A percentile compares a stretch with the other conserved stretches of the same genome.
These are phyloP conservation scores for Chelon labrosus DNA, from an alignment of 2,797 vertebrate species.

Conservation along the genomic window DNA sequence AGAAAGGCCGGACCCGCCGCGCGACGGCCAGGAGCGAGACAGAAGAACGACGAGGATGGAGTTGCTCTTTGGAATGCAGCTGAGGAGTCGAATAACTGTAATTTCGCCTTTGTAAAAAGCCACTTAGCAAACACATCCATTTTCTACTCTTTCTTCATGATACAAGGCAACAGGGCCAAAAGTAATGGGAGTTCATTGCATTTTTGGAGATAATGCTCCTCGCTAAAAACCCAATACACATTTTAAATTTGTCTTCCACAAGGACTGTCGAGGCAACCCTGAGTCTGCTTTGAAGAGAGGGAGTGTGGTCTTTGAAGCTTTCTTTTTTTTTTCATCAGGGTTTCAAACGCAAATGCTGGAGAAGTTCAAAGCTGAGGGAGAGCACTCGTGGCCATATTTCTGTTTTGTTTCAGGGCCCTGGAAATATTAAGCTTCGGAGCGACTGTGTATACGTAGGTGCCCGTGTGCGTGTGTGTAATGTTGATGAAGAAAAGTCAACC, in stretches of 20 bases:
- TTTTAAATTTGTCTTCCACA: slow-evolving; percentile 75
- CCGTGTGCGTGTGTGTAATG: slow-evolving; percentile 26
- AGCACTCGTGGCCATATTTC: slow-evolving; percentile 77
- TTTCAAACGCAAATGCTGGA: slow-evolving; percentile 80
- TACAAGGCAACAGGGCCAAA: slow-evolving; percentile 62
- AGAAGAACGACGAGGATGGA: slow-evolving; percentile 8
- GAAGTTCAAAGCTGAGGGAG: slow-evolving; percentile 83
- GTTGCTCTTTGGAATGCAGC: slow-evolving; percentile 50
- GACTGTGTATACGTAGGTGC: background rate
- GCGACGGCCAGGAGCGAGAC: slow-evolving; percentile 16
- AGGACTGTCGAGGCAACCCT: slow-evolving; percentile 75
- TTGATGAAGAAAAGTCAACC: slow-evolving; percentile 56
- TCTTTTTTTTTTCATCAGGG: slow-evolving; percentile 79
- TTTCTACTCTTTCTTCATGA: slow-evolving; percentile 66
- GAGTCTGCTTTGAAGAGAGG: slow-evolving; percentile 82
- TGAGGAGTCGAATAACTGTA: slow-evolving; percentile 62
- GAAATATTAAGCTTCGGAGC: slow-evolving; percentile 64
- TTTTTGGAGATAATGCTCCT: slow-evolving; percentile 80
- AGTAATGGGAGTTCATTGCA: slow-evolving; percentile 74
- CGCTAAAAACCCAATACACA: slow-evolving; percentile 75
- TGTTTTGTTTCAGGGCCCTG: slow-evolving; percentile 74
- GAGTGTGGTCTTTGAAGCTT: slow-evolving; percentile 83
- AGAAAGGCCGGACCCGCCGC: slow-evolving; percentile 4
- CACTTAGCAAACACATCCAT: slow-evolving; percentile 69
- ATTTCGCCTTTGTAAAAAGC: slow-evolving; percentile 69